Evolutionary conservation across 2,113 vertebrate genomes (phyloP).

Genomic region (Gnathonemus longibarbis): DNA sequence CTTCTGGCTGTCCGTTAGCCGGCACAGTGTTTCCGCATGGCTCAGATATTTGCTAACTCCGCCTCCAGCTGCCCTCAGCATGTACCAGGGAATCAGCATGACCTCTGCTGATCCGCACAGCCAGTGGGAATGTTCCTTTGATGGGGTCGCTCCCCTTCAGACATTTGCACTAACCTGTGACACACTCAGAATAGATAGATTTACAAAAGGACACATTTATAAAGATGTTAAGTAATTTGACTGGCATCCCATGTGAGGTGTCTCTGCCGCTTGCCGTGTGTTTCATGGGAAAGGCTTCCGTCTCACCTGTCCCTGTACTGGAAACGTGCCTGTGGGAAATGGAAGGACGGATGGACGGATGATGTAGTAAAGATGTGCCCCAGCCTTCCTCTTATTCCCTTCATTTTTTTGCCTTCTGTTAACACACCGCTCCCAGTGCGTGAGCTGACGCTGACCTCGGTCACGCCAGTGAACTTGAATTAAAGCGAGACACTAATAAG

Average conservation of each 20-base stretch:
- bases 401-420: not conserved
- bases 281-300: not conserved
- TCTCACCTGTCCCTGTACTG: not conserved
- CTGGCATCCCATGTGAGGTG: not conserved
- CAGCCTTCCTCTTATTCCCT: not conserved
- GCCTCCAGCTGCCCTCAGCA: constrained; percentile 2
- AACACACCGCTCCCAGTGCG: not conserved
- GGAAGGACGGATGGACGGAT: not conserved
- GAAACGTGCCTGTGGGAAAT: not conserved
- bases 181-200: not conserved
- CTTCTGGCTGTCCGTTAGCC: constrained; percentile 31
- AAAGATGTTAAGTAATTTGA: not conserved
- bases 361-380: not conserved
- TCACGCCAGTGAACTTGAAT: not conserved
- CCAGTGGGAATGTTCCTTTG: not conserved
- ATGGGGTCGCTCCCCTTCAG: not conserved
- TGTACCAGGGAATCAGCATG: not conserved
- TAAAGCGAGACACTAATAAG: not conserved
- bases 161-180: not conserved
- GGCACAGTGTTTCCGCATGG: constrained; percentile 24
- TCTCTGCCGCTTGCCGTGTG: not conserved
- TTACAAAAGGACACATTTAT: not conserved
- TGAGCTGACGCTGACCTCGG: not conserved
- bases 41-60: constrained; percentile 30
- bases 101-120: not conserved